Evolutionary conservation across 2,888 invertebrate species (phyloP), one percentile per base, ranked within the genome.

Genomic region (Sipunculus nudus): DNA sequence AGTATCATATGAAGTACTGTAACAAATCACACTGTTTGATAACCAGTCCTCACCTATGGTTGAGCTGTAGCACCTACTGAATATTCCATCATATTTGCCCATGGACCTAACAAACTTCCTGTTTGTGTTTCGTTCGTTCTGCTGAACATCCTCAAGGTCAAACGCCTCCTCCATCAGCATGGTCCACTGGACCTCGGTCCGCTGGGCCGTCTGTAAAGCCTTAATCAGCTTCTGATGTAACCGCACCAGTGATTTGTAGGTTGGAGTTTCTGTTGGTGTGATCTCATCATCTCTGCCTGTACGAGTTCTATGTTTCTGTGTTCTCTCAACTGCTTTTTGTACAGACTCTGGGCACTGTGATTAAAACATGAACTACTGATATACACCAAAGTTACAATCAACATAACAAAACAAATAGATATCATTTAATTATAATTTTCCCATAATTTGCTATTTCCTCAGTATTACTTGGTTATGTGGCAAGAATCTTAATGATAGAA

Each of bases 131-230:
- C 63, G 85, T 82, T 89, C 87, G 85, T 96, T 96, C 66, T 89
- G 87, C 4, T 92, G 88, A 16, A 93, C 89, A 82, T 98, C 98
- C 83, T 98, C 97, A 68, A 96, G 86, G 74, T 91, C 89, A 50
- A 85, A 77, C 57, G 85, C 85, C 61, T 89, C 88, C 71, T 91
- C 89, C 57, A 96, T 89, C 81, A 95, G 89, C 67, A 93, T 87
- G 66, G 89, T 89, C 95, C 79, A 99, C 76, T 97, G 93, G 0
- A 95, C 94, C 83, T 96, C 94, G 3, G 96, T 95, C 65, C 96
- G 89, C 83, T 93, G 92, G 45, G 94, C 88, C n/a, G 92, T 92
- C 85, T 96, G 96, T 28, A 96, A 86, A 0, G 94, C 67, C 2
- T 63, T 63, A 26, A 80, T 81, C 4, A 82, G 77, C 52, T 74